Evolutionary conservation across 2,113 vertebrate genomes (phyloP), one percentile per base, ranked within the genome.

Genomic region (Collichthys lucidus): DNA sequence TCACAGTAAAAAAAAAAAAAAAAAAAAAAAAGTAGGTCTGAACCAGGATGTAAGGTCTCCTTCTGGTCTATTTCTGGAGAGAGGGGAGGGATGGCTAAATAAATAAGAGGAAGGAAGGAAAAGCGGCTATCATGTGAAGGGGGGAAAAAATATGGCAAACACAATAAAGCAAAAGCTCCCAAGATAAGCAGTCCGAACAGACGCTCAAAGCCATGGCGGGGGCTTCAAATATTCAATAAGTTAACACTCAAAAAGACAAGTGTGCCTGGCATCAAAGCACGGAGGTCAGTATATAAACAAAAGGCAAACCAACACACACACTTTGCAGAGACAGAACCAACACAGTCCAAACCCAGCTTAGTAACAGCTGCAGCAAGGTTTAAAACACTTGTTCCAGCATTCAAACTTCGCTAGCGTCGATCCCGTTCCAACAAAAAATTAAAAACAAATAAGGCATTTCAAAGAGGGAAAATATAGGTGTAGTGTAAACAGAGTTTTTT

Each of bases 381-480:
- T 6, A 24, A 22, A 80, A 81, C 76, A 49, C 61, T 44, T 64
- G 55, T 42, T 63, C 53, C 77, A 79, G 77, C 70, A 68, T 72
- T 80, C 68, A 14, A 40, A 75, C 80, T 76, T 31, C 44, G 75
- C 65, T 81, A 20, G 47, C 60, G 79, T 73, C 66, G 26, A 76
- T 85, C 76, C 79, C 65, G 69, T 68, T 85, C 70, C 75, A 75
- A 77, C 47, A 20, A 46, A 40, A 9, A 7, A 35, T 1, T 7
- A 74, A 56, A 90, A 31, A 92, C 90, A 88, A 92, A 93, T 92
- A 94, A 95, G 93, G 93, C 93, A 92, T 92, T 91, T 89, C 68
- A 81, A 87, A 89, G 77, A 83, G 80, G 82, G 84, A 69, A 85
- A 87, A 71, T 64, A 66, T 17, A 69, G 4, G 64, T 77, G 78